Evolutionary conservation across 2,113 vertebrate species (phyloP).

Genomic region (Gymnogyps californianus): DNA sequence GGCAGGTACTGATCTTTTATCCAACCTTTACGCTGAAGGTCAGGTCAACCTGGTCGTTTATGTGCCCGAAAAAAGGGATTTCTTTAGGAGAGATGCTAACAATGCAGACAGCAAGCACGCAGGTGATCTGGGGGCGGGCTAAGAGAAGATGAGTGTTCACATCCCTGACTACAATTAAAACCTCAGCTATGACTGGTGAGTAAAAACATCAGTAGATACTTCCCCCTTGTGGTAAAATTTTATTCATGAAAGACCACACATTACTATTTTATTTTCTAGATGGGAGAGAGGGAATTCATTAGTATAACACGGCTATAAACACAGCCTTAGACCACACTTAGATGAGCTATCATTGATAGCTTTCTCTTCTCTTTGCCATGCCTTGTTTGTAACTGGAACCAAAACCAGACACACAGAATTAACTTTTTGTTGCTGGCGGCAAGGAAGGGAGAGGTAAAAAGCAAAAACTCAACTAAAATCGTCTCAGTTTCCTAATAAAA

Average conservation of each 20-base stretch:
- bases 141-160: neutral
- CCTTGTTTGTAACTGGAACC: neutral
- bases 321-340: neutral
- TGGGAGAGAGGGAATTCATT: neutral
- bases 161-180: neutral
- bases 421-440: neutral
- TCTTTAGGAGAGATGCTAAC: neutral
- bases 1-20: neutral
- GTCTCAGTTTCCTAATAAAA: neutral
- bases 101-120: neutral
- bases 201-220: neutral
- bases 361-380: neutral
- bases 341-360: neutral
- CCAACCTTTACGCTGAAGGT: neutral
- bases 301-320: neutral
- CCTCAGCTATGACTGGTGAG: neutral
- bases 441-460: neutral
- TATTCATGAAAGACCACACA: neutral
- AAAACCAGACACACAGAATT: neutral
- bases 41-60: neutral
- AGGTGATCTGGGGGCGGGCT: neutral
- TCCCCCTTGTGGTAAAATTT: slow-evolving; percentile 18
- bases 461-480: neutral
- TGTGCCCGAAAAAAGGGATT: neutral
- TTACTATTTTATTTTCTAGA: neutral